Percentiles rank a stretch among this genome's conserved stretches.
Evolutionary conservation across 2,888 invertebrate genomes (phyloP).

Genomic region (Hypercompe scribonia): DNA sequence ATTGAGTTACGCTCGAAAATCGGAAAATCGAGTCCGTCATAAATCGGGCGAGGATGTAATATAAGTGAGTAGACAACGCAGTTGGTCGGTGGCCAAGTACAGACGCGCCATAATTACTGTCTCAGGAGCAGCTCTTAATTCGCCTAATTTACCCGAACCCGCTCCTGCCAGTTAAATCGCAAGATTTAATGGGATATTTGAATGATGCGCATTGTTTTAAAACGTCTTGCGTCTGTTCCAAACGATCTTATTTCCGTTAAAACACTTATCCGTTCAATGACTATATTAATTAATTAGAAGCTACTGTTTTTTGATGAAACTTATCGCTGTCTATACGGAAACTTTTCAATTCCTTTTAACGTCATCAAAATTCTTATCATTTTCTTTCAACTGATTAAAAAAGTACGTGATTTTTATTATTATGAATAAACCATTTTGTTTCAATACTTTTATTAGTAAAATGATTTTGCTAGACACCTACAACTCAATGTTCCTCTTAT

Average conservation of each 20-base stretch:
- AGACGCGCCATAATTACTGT: constrained; percentile 81
- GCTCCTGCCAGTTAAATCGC: constrained; percentile 76
- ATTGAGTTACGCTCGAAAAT: constrained; percentile 71
- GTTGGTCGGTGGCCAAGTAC: constrained; percentile 80
- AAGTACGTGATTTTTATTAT: no score
- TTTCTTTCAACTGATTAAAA: neutral
- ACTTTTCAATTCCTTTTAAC: constrained; percentile 37
- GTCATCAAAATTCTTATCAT: constrained; percentile 2
- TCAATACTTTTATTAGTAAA: neutral
- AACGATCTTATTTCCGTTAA: constrained; percentile 62
- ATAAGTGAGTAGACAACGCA: constrained; percentile 53
- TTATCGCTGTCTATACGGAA: constrained; percentile 35
- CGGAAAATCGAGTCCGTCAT: constrained; percentile 67
- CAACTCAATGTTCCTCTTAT: neutral
- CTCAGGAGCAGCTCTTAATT: constrained; percentile 83
- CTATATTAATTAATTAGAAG: constrained; percentile 47
- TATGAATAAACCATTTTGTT: neutral
- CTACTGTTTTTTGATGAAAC: constrained; percentile 38
- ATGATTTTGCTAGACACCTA: neutral
- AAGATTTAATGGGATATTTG: constrained; percentile 82
- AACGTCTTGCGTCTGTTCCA: constrained; percentile 71
- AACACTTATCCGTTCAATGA: constrained; percentile 50
- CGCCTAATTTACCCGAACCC: constrained; percentile 82
- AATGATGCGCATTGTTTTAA: constrained; percentile 82
- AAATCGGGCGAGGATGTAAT: constrained; percentile 57